Evolutionary conservation across 2,113 vertebrate species (phyloP).

Genomic region (Erinaceus europaeus): DNA sequence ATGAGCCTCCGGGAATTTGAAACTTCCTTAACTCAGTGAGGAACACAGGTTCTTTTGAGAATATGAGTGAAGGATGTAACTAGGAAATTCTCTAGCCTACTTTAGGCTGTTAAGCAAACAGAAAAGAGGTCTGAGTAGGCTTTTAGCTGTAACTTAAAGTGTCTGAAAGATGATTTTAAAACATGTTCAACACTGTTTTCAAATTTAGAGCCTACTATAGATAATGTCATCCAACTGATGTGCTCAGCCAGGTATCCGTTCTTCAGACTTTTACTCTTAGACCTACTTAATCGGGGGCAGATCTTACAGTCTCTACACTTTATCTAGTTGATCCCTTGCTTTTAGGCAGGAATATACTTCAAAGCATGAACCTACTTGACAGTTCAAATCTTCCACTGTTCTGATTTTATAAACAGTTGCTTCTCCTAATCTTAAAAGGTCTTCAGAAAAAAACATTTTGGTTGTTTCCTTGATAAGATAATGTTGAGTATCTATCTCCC

Average conservation of each 20-base stretch:
- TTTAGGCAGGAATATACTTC: constrained; percentile 44
- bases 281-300: constrained; percentile 29
- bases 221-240: neutral
- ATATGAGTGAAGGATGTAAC: neutral
- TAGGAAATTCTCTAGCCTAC: constrained; percentile 21
- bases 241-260: neutral
- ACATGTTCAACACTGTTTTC: neutral
- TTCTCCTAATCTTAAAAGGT: constrained; percentile 28
- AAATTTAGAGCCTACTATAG: neutral
- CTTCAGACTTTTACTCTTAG: neutral
- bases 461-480: constrained; percentile 22
- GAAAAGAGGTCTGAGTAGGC: neutral
- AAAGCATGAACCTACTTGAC: constrained; percentile 26
- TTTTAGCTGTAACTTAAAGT: constrained; percentile 5
- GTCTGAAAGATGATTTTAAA: constrained; percentile 12
- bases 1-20: neutral
- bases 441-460: constrained; percentile 6
- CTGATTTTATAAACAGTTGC: constrained; percentile 46
- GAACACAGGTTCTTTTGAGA: constrained; percentile 13
- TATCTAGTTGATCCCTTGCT: constrained; percentile 15
- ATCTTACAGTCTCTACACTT: neutral
- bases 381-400: constrained; percentile 37
- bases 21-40: constrained; percentile 2
- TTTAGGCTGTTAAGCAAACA: constrained; percentile 26
- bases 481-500: neutral